Conservation (phyloP, 2,113 vertebrate genomes). For the Typhlomys cinereus region DNA sequence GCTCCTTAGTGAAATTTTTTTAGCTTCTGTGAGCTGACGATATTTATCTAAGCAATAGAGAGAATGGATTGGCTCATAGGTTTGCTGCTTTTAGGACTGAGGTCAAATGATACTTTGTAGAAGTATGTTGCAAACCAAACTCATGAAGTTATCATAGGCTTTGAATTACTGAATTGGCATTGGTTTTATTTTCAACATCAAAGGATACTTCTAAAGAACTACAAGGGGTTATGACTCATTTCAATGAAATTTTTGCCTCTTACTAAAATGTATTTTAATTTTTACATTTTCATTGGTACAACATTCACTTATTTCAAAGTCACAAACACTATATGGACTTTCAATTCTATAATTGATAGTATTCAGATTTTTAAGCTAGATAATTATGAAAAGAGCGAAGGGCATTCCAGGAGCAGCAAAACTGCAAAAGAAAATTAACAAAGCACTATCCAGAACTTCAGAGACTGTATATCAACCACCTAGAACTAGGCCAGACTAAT, state of each 20-base stretch:
- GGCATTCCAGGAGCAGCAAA: too few species aligned
- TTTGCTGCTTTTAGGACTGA: neutral
- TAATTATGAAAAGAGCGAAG: too few species aligned
- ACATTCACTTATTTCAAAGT: constrained; percentile 14
- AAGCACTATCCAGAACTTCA: too few species aligned
- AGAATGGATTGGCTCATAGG: neutral
- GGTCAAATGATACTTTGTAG: neutral
- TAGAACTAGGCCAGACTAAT: too few species aligned
- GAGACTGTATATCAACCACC: too few species aligned
- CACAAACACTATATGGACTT: neutral
- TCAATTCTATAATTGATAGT: constrained; percentile 7
- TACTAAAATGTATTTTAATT: neutral
- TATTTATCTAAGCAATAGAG: neutral
- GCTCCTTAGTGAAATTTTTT: neutral
- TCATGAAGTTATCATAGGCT: neutral
- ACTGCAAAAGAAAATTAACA: too few species aligned
- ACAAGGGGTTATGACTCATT: neutral
- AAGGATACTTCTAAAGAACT: neutral
- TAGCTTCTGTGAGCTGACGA: neutral
- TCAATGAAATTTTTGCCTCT: neutral
- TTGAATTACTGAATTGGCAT: neutral
- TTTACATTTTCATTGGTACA: neutral
- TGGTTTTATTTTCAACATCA: neutral
- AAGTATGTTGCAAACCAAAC: neutral
- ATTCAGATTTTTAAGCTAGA: constrained; percentile 18